Evolutionary conservation across 2,888 invertebrate species (phyloP).

Genomic region (Vandiemenella viatica): DNA sequence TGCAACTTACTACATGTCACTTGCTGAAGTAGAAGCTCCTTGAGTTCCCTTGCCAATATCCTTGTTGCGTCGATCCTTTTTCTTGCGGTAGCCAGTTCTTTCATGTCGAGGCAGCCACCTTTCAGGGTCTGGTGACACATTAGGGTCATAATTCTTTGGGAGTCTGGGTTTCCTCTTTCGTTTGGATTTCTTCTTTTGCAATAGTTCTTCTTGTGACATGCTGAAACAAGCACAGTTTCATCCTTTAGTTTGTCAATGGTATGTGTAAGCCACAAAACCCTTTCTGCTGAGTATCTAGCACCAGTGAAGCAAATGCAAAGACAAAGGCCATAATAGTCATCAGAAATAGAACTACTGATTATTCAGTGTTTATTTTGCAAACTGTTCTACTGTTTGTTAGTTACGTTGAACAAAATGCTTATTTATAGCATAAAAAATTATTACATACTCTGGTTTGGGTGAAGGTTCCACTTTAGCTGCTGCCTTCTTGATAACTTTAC

Average conservation of each 20-base stretch:
- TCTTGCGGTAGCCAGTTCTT: constrained; percentile 82
- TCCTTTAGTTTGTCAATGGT: too few relatives aligned
- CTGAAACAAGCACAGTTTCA: constrained; percentile 25
- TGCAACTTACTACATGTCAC: constrained; percentile 62
- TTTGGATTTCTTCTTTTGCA: constrained; percentile 45
- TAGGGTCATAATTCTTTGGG: constrained; percentile 79
- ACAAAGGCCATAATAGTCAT: background rate
- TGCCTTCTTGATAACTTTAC: constrained; percentile 59
- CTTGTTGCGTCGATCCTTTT: constrained; percentile 55
- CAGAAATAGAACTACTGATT: background rate
- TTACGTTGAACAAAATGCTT: too few relatives aligned
- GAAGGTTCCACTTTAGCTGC: constrained; percentile 54
- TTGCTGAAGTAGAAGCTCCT: constrained; percentile 65
- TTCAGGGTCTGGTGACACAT: constrained; percentile 80
- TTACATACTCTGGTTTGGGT: constrained; percentile 33
- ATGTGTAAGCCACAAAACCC: too few relatives aligned
- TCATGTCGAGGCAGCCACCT: constrained; percentile 94
- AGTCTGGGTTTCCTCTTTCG: constrained; percentile 71
- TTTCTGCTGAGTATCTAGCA: too few relatives aligned
- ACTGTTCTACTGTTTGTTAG: too few relatives aligned
- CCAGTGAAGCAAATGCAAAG: background rate
- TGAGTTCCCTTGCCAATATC: constrained; percentile 75
- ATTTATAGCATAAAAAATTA: background rate
- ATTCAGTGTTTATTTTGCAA: background rate
- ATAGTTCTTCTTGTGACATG: constrained; percentile 45